Percentiles rank a stretch among this genome's conserved stretches.
phyloP scores from a whole-genome alignment of 2,797 vertebrate species.

The Steatocranus sp. region DNA sequence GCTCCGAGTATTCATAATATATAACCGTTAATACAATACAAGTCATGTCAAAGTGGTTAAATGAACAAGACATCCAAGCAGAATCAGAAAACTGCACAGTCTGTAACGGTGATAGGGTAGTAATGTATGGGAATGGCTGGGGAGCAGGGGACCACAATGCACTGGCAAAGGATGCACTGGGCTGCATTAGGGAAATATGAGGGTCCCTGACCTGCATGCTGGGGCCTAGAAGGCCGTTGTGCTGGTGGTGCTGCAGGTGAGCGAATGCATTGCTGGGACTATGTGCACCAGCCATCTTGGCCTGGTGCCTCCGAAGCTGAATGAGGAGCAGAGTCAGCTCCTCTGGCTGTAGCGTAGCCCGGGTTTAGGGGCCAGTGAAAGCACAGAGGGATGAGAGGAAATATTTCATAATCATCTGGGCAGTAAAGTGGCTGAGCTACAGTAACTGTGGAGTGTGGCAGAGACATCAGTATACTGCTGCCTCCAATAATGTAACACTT shows the following conservation, averaged over 20 bases:
- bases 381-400: constrained; percentile 72
- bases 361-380: constrained; percentile 62
- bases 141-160: constrained; percentile 60
- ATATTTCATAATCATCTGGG: constrained; percentile 61
- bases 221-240: constrained; percentile 87
- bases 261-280: constrained; percentile 86
- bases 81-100: constrained; percentile 28
- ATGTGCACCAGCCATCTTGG: constrained; percentile 90
- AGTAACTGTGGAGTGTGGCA: constrained; percentile 5
- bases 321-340: constrained; percentile 97
- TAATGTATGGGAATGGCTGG: constrained; percentile 50
- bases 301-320: constrained; percentile 96
- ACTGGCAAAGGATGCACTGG: constrained; percentile 64
- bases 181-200: constrained; percentile 59
- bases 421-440: constrained; percentile 11
- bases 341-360: constrained; percentile 90
- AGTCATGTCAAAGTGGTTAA: constrained; percentile 54
- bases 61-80: constrained; percentile 46
- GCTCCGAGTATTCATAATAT: background rate
- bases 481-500: background rate
- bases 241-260: constrained; percentile 88
- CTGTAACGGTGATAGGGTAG: constrained; percentile 45
- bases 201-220: constrained; percentile 91
- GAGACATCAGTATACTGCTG: background rate
- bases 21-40: background rate